Evolutionary conservation across 2,797 vertebrate species (phyloP), one percentile per base, ranked within the genome.

Genomic region (Pangasius sanitwongsei): DNA sequence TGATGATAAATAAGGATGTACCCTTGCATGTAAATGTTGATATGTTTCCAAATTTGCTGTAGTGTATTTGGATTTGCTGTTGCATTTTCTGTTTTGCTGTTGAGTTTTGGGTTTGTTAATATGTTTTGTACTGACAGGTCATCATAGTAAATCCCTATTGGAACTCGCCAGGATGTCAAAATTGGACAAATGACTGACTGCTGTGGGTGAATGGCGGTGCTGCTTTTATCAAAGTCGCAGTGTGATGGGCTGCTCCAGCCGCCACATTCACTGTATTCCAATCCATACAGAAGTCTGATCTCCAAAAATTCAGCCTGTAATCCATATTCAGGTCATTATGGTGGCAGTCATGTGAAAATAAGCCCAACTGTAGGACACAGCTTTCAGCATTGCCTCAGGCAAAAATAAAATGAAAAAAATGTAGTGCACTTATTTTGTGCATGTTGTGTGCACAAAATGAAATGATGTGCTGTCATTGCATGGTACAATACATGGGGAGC

Each of bases 191-290:
- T 85, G 41, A 89, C 81, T 87, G 69, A 85, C 88, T 90, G 87
- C 88, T 86, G 86, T 50, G 85, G 65, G 67, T 91, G 90, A 93
- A 91, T 91, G 89, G 75, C 89, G 92, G 44, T 50, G 61, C 90
- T 92, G 91, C 89, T 86, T 92, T 94, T 93, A 91, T 92, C 89
- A 90, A 53, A 83, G 57, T 83, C 81, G 77, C 67, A 88, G 86
- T 87, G 78, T 85, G 89, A 91, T 63, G 89, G 72, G n/a, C 11
- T 44, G 34, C 57, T 83, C 34, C 34, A 83, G 57, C 23, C 4
- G 13, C 20, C 34, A 61, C 23, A 83, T 44, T 61, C 80, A 28
- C 34, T 82, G 80, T 34, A 25, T 55, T 81, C 61, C 80, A 85
- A 41, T 53, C 25, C 50, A 75, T 77, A 85, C 31, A 37, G 28